Conservation (phyloP, 2,113 vertebrate species). For the Datnioides undecimradiatus region DNA sequence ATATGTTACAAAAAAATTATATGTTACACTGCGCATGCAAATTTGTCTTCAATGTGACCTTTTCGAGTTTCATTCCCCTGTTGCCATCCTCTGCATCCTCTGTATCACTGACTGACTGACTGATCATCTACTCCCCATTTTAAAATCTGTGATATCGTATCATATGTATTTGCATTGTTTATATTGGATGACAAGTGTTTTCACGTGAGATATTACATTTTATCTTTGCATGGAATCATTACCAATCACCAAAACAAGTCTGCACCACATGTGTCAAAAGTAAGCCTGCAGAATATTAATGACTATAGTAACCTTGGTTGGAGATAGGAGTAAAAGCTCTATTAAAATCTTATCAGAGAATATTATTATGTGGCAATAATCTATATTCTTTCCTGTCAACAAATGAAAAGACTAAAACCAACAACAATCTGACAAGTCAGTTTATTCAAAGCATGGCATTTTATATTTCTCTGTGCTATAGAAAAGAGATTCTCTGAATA, state of each 20-base stretch:
- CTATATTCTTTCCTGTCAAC: neutral
- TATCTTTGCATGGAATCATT: slow-evolving; percentile 13
- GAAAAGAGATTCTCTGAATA: neutral
- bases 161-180: slow-evolving; percentile 26
- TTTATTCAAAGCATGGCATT: neutral
- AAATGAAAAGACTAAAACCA: slow-evolving; percentile 5
- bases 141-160: neutral
- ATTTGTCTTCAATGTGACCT: neutral
- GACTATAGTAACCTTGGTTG: neutral
- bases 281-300: neutral
- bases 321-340: neutral
- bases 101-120: slow-evolving; percentile 36
- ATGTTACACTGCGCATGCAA: neutral
- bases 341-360: neutral
- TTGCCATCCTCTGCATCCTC: slow-evolving; percentile 19
- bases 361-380: too few species aligned
- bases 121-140: neutral
- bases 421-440: neutral
- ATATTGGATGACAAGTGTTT: slow-evolving; percentile 1
- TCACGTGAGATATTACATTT: neutral
- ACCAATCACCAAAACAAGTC: neutral
- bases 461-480: neutral
- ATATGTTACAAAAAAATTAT: neutral
- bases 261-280: slow-evolving; percentile 39
- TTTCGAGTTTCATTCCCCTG: slow-evolving; percentile 26